Percentiles rank a stretch among this genome's conserved stretches.
phyloP scores from a whole-genome alignment of 37 sponge, comb jelly and placozoan genomes.

The Chondrilla cf. caribensis region DNA sequence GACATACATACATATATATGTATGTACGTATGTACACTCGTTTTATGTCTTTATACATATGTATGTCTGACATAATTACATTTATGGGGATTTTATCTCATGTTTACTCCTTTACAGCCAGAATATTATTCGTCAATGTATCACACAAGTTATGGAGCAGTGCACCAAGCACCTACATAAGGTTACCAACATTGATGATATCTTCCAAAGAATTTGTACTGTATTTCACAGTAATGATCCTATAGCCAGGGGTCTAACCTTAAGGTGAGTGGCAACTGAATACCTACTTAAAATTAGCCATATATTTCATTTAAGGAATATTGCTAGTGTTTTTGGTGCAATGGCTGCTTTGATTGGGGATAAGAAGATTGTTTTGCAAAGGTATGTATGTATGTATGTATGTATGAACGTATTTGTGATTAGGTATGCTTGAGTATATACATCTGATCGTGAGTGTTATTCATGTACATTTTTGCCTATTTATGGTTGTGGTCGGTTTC shows the following conservation, averaged over 20 bases:
- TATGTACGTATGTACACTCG: no score
- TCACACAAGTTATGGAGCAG: conserved; percentile 73
- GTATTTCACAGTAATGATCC: conserved; percentile 93
- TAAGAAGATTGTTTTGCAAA: conserved; percentile 84
- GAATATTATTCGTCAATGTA: conserved; percentile 74
- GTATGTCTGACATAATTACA: no score
- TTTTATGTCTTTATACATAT: no score
- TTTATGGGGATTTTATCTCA: no score
- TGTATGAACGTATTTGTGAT: neutral
- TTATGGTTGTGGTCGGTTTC: no score
- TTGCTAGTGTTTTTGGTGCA: conserved; percentile 77
- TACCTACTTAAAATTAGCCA: neutral
- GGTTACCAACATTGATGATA: conserved; percentile 80
- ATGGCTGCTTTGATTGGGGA: conserved; percentile 72
- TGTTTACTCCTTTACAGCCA: no score
- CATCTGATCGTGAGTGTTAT: no score
- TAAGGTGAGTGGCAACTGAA: conserved; percentile 53
- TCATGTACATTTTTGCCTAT: no score
- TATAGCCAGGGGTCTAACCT: conserved; percentile 82
- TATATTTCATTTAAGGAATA: neutral
- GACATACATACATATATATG: no score
- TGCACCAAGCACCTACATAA: conserved; percentile 73
- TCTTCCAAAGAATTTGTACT: conserved; percentile 64
- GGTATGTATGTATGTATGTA: conserved; percentile 39
- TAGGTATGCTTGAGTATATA: no score